Evolutionary conservation across 2,113 vertebrate genomes (phyloP).

Genomic region (Aythya baeri): DNA sequence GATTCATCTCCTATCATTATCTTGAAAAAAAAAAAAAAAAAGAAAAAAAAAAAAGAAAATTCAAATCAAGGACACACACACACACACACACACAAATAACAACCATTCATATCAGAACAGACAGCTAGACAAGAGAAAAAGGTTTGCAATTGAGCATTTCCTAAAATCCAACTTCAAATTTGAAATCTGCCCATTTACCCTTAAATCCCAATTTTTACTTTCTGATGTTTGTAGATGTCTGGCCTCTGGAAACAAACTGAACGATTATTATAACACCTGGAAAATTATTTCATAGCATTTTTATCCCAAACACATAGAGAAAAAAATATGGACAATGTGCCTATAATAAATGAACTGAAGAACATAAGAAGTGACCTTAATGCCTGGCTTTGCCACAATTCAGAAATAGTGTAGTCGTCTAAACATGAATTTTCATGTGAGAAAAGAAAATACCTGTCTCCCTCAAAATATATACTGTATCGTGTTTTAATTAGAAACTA

Average conservation of each 20-base stretch:
- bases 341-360: not conserved
- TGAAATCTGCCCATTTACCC: not conserved
- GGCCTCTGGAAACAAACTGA: not conserved
- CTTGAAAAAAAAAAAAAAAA: not conserved
- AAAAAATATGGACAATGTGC: not conserved
- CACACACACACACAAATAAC: accelerated
- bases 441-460: not conserved
- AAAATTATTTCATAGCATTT: not conserved
- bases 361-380: not conserved
- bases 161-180: not conserved
- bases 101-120: not conserved
- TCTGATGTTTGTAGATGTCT: not conserved
- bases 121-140: not conserved
- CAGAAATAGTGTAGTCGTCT: not conserved
- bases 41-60: not conserved
- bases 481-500: not conserved
- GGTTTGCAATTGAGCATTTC: not conserved
- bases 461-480: not conserved
- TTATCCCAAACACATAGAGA: not conserved
- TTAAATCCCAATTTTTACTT: not conserved
- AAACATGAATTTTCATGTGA: not conserved
- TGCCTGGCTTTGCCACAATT: not conserved
- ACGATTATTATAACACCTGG: not conserved
- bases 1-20: not conserved
- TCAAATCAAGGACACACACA: not conserved